Base-by-base conservation (phyloP, 2,113 vertebrate species). In the Nycticryphes semicollaris region DNA sequence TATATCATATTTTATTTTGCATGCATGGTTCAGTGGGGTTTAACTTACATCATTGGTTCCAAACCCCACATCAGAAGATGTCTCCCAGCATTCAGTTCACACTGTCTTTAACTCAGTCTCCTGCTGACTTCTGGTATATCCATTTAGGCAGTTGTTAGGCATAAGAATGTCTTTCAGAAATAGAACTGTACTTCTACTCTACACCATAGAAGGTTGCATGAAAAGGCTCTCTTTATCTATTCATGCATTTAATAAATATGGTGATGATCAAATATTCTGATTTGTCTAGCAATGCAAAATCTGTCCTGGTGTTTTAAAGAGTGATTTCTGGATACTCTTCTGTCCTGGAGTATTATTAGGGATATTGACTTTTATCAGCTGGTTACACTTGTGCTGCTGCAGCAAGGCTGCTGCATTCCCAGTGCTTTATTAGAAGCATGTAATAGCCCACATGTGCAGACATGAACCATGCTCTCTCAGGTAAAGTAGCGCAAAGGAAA, bases 401-500 rank as follows among this genome's bases (percentile, higher is more conserved):
- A 68, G 39, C 43, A 72, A 62, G 64, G 41, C 33, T 81, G 68
- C 28, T 87, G 47, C 16, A 8, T 59, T 79, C 25, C 33, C 28
- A 51, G 37, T n/a, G 51, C 45, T 66, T 57, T 53, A 50, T 28
- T 59, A 31, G 69, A 48, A 80, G n/a, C 3, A 0, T 15, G 1
- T 12, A 64, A 51, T 20, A 74, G 14, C 10, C 39, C n/a, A 2
- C 0, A 0, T 23, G 30, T 74, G 54, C 67, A 77, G 84, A 6
- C 7, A n/a, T 24, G 37, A 57, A 47, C 60, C 45, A n/a, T 35
- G 27, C 19, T 5, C 22, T 75, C 24, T 50, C 31, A 20, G 1
- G 0, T 45, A 74, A 53, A 57, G n/a, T 10, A 50, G 20, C 1
- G 0, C 31, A 35, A 20, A 54, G 31, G 37, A 14, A 45, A 16